Conservation (phyloP, 2,888 invertebrate genomes). For the Cryptocephalus moraei region DNA sequence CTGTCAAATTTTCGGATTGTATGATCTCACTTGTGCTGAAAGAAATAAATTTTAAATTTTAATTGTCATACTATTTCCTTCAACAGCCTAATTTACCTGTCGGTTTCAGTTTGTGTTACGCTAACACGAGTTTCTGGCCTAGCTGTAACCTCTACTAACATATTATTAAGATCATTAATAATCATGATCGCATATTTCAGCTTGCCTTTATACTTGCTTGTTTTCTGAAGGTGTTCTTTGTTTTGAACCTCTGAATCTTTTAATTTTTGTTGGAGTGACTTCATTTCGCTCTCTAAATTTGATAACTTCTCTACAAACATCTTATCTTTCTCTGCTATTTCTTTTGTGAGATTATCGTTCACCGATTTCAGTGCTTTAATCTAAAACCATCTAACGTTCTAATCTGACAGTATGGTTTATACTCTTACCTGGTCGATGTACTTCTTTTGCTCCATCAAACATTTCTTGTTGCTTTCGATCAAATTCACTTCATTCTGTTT, state of each 20-base stretch:
- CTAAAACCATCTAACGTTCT: constrained; percentile 2
- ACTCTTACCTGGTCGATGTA: constrained; percentile 5
- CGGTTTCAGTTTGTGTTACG: constrained; percentile 11
- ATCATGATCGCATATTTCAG: constrained; percentile 16
- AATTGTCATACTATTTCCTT: background rate
- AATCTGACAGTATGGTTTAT: background rate
- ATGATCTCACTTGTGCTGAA: background rate
- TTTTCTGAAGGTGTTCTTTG: constrained; percentile 9
- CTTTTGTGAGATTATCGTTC: constrained; percentile 9
- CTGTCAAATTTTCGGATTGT: background rate
- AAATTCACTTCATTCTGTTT: constrained; percentile 8
- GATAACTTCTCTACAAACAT: constrained; percentile 4
- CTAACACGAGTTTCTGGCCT: constrained; percentile 6
- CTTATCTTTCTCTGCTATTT: constrained; percentile 3
- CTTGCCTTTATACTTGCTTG: constrained; percentile 14
- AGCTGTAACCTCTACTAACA: constrained; percentile 8
- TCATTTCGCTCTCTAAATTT: constrained; percentile 9
- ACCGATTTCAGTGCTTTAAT: constrained; percentile 6
- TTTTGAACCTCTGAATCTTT: constrained; percentile 7
- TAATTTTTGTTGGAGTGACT: constrained; percentile 7
- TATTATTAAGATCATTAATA: constrained; percentile 15
- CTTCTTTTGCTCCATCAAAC: constrained; percentile 12
- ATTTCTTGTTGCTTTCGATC: constrained; percentile 11
- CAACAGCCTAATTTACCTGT: background rate
- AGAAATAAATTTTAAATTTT: background rate